Percentiles rank a stretch among this genome's conserved stretches.
Evolutionary conservation across 2,888 invertebrate genomes (phyloP).

Genomic region (Tuta absoluta): DNA sequence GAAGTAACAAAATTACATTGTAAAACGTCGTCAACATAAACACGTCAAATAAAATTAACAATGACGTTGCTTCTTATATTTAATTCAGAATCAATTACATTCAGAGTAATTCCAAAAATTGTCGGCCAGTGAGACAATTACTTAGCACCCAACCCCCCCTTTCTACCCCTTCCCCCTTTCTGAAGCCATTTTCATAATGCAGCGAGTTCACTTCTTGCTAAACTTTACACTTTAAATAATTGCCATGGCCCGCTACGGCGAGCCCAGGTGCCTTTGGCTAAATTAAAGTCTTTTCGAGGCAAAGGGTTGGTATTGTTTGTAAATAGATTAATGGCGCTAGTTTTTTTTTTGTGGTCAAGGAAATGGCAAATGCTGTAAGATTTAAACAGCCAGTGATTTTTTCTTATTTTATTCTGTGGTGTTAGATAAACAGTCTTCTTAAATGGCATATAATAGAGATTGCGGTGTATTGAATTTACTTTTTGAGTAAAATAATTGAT

Average conservation of each 20-base stretch:
- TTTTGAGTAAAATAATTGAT: no score
- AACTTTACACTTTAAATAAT: conserved; percentile 66
- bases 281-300: conserved; percentile 27
- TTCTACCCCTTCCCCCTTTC: conserved; percentile 24
- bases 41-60: not conserved
- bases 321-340: conserved; percentile 11
- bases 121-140: conserved; percentile 51
- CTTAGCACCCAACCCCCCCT: conserved; percentile 38
- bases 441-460: no score
- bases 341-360: not conserved
- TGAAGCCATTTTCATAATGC: conserved; percentile 65
- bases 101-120: conserved; percentile 25
- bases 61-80: not conserved
- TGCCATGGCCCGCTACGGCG: conserved; percentile 37
- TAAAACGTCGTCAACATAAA: not conserved
- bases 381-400: no score
- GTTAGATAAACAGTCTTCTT: no score
- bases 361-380: not conserved
- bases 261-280: conserved; percentile 34
- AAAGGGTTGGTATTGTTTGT: conserved; percentile 14
- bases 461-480: no score
- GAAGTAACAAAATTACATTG: not conserved
- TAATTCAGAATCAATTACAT: conserved; percentile 13
- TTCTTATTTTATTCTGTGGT: no score
- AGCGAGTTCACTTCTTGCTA: conserved; percentile 46